Conservation (phyloP, 2,113 vertebrate genomes). For the Potamarius usumacintae region DNA sequence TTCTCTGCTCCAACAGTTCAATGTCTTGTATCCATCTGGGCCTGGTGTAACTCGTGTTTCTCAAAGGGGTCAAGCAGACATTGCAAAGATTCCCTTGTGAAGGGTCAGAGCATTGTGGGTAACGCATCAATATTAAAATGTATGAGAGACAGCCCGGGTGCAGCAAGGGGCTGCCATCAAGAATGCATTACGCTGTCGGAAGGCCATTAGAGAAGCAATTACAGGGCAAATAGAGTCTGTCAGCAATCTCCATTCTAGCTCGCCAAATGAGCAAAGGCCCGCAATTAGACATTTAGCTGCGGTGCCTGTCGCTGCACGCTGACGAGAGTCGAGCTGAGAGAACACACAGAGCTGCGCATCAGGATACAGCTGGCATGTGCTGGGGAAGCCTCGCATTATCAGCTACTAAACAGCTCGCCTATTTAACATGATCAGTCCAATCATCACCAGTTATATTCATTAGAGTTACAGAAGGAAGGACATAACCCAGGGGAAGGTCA, state of each 20-base stretch:
- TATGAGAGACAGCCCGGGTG: slow-evolving; percentile 20
- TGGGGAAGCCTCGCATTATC: background rate
- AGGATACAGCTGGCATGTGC: slow-evolving; percentile 9
- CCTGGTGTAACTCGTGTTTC: background rate
- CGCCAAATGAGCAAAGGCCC: slow-evolving; percentile 40
- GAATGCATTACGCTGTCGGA: slow-evolving; percentile 50
- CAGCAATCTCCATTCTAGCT: slow-evolving; percentile 47
- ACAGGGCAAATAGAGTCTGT: slow-evolving; percentile 51
- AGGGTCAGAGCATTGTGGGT: slow-evolving; percentile 29
- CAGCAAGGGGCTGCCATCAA: slow-evolving; percentile 38
- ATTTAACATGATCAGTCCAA: slow-evolving; percentile 22
- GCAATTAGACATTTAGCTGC: slow-evolving; percentile 51
- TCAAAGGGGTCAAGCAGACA: background rate
- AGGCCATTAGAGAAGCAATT: slow-evolving; percentile 53
- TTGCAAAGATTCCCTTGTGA: background rate
- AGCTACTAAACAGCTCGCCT: slow-evolving; percentile 13
- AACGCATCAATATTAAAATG: slow-evolving; percentile 44
- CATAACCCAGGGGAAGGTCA: background rate
- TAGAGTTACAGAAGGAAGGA: background rate
- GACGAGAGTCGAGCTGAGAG: slow-evolving; percentile 19
- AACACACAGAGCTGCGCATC: background rate
- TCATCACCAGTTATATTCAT: background rate
- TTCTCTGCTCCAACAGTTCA: background rate
- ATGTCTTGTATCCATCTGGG: background rate
- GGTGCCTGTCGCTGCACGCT: background rate